These are phyloP conservation scores for Amphimedon queenslandica DNA, from an alignment of 37 sponge, comb jelly and placozoan genomes.

Conservation along the genomic window DNA sequence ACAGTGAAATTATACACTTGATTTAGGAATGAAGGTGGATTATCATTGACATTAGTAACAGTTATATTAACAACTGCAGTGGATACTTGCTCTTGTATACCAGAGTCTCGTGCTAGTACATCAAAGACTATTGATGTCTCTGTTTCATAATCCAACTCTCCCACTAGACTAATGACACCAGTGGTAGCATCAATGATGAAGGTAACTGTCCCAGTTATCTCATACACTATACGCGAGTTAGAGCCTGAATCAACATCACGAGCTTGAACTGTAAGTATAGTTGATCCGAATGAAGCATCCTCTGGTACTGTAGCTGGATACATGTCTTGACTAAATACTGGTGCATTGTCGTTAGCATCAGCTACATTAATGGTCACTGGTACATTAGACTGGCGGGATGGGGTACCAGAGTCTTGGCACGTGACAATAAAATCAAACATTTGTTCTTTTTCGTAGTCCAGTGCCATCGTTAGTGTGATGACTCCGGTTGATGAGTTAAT, in stretches of 20 bases:
- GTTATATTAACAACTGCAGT: constrained; percentile 27
- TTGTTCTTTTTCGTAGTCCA: constrained; percentile 30
- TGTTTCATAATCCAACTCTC: constrained; percentile 36
- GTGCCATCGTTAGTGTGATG: neutral
- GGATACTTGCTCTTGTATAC: neutral
- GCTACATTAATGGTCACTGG: constrained; percentile 12
- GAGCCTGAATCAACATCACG: constrained; percentile 34
- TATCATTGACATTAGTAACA: constrained; percentile 56
- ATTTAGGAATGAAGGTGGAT: constrained; percentile 35
- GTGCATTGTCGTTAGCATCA: constrained; percentile 36
- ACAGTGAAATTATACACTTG: constrained; percentile 3
- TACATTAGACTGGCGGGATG: neutral
- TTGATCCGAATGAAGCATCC: constrained; percentile 19
- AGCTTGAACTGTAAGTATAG: constrained; percentile 26
- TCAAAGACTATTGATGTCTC: neutral
- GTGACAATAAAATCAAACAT: constrained; percentile 16
- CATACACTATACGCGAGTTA: neutral
- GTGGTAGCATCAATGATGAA: constrained; percentile 36
- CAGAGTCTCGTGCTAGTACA: constrained; percentile 21
- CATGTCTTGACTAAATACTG: neutral
- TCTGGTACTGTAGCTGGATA: constrained; percentile 50
- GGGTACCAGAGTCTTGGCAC: constrained; percentile 25
- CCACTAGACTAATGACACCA: constrained; percentile 26
- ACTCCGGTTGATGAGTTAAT: constrained; percentile 25
- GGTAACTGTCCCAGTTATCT: neutral